Evolutionary conservation across 2,113 vertebrate genomes (phyloP), one percentile per base, ranked within the genome.

Genomic region (Leucopsar rothschildi): DNA sequence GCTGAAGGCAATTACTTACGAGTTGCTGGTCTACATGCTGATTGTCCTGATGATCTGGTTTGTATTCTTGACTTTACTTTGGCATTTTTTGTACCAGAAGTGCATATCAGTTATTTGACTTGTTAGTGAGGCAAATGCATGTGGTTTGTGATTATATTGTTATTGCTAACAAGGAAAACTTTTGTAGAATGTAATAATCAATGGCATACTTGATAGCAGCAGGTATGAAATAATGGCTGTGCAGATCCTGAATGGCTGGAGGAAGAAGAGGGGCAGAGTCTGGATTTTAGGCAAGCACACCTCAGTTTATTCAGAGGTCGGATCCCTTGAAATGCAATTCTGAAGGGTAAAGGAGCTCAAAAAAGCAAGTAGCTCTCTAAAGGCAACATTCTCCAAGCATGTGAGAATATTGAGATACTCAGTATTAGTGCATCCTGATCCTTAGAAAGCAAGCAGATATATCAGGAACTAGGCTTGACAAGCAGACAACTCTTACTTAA

Each of bases 31-130:
- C 95, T 99, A 11, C 98, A 99, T 21, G 98, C 99, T 53, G 99
- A 99, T 52, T 98, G 98, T 12, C 97, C 99, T 0, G 98, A 99
- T 93, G 99, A 99, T 96, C 90, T 99, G 98, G 99, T 99, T 95
- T 31, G 98, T 97, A 49, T 42, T 44, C 31, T 20, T 2, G 2
- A 33, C 4, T 79, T 37, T 59, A 18, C 69, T 90, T 68, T 63
- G 60, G 47, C 7, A 37, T 68, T 25, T 14, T 83, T 13, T 61
- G 1, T 33, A 81, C 27, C 49, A 89, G 47, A 89, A 78, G 8
- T 50, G 33, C 12, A 0, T 68, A 35, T 69, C 24, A 12, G 12
- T 83, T 82, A 39, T 56, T 95, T 91, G 47, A 59, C 25, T 40
- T 72, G 12, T 52, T 83, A 47, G 9, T 40, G 19, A 52, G 27